These are phyloP conservation scores for Chironomus tepperi DNA, from an alignment of 1,140 invertebrate genomes.

Conservation along the genomic window DNA sequence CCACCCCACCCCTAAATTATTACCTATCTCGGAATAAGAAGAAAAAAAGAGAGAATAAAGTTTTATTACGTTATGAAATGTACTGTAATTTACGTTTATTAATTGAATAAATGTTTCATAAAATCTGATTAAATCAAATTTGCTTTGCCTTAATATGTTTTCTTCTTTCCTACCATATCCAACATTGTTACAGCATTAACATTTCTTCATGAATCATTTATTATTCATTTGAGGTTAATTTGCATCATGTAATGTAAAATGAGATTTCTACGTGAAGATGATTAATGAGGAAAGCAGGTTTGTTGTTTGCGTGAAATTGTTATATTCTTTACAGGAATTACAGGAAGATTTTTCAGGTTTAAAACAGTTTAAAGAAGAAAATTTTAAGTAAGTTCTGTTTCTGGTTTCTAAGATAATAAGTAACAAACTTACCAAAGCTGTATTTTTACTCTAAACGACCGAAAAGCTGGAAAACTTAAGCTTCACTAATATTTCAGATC, in stretches of 20 bases:
- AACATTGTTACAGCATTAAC: neutral
- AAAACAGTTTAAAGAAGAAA: too few relatives aligned
- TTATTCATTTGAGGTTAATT: neutral
- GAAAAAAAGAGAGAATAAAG: slow-evolving; percentile 1
- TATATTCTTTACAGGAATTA: too few relatives aligned
- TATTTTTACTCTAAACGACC: too few relatives aligned
- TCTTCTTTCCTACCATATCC: neutral
- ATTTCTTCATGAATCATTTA: neutral
- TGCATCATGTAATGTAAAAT: neutral
- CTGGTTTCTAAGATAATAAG: too few relatives aligned
- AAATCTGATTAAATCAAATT: slow-evolving; percentile 14
- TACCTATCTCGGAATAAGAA: neutral
- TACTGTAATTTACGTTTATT: slow-evolving; percentile 9
- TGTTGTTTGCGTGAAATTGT: neutral
- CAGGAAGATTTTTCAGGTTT: too few relatives aligned
- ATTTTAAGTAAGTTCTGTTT: too few relatives aligned
- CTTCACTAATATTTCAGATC: too few relatives aligned
- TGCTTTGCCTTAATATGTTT: neutral
- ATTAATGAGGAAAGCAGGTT: neutral
- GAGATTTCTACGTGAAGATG: neutral
- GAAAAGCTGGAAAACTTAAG: too few relatives aligned
- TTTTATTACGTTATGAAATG: slow-evolving; percentile 9
- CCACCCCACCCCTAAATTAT: slow-evolving; percentile 1
- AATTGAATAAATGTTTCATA: slow-evolving; percentile 10
- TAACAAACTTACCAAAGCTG: too few relatives aligned